Conservation (phyloP, 2,113 vertebrate species). For the Picathartes gymnocephalus region DNA sequence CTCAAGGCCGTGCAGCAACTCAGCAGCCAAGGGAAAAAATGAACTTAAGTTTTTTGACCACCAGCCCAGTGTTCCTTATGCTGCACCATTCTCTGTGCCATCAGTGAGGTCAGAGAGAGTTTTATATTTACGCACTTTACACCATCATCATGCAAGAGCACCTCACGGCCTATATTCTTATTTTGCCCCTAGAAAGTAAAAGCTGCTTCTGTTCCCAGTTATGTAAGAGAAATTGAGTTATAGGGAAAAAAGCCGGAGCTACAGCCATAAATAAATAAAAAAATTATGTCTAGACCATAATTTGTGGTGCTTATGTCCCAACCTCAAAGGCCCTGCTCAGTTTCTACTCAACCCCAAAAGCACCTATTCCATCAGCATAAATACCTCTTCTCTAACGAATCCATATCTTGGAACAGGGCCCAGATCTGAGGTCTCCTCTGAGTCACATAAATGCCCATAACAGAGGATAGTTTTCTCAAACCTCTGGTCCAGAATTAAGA, state of each 20-base stretch:
- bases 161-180: neutral
- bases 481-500: neutral
- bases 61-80: neutral
- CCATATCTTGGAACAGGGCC: constrained; percentile 3
- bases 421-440: constrained; percentile 20
- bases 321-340: neutral
- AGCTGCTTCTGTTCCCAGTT: neutral
- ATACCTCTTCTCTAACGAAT: neutral
- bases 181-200: neutral
- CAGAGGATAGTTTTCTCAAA: neutral
- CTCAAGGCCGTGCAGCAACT: neutral
- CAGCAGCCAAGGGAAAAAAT: neutral
- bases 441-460: neutral
- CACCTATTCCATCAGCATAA: constrained; percentile 19
- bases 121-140: neutral
- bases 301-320: neutral
- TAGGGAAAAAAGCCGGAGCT: neutral
- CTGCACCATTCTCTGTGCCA: neutral
- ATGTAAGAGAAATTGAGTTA: neutral
- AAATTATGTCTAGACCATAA: neutral
- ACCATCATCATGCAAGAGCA: neutral
- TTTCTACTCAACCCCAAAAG: neutral
- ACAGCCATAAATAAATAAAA: neutral
- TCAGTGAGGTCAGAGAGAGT: neutral
- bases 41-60: neutral